A percentile compares a stretch with the other conserved stretches of the same genome.
phyloP scores from a whole-genome alignment of 2,797 vertebrate genomes.

The Dendrocincla tyrannina region DNA sequence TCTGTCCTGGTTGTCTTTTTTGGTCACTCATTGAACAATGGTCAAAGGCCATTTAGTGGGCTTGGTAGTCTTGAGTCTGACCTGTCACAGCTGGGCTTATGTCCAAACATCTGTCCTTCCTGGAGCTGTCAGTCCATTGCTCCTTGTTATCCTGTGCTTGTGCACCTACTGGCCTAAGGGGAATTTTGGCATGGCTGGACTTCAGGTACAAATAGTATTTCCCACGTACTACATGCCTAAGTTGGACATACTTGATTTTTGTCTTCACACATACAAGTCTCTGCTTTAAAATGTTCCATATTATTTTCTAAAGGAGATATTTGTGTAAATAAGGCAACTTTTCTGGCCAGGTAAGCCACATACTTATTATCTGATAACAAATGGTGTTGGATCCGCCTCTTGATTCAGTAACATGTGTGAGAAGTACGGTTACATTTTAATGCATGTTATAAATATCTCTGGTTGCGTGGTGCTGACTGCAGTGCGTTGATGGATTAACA shows the following conservation, averaged over 20 bases:
- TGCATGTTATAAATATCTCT: background rate
- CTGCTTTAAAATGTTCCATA: background rate
- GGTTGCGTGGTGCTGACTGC: background rate
- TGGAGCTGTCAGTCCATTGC: background rate
- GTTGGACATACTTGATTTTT: background rate
- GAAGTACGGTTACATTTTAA: background rate
- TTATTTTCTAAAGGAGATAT: background rate
- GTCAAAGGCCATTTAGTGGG: background rate
- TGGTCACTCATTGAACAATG: background rate
- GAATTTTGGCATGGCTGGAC: background rate
- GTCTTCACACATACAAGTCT: background rate
- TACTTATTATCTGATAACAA: background rate
- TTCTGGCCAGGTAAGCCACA: background rate
- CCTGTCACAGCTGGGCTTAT: background rate
- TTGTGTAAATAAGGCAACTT: background rate
- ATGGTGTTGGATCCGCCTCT: background rate
- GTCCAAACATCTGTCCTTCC: background rate
- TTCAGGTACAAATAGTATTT: background rate
- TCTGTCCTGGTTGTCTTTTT: background rate
- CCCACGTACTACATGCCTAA: background rate
- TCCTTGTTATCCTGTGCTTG: background rate
- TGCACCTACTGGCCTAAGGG: rapidly evolving
- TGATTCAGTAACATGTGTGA: background rate
- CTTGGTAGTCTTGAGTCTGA: background rate
- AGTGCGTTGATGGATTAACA: background rate